phyloP scores from a whole-genome alignment of 1,140 invertebrate genomes.

The Pinna nobilis region DNA sequence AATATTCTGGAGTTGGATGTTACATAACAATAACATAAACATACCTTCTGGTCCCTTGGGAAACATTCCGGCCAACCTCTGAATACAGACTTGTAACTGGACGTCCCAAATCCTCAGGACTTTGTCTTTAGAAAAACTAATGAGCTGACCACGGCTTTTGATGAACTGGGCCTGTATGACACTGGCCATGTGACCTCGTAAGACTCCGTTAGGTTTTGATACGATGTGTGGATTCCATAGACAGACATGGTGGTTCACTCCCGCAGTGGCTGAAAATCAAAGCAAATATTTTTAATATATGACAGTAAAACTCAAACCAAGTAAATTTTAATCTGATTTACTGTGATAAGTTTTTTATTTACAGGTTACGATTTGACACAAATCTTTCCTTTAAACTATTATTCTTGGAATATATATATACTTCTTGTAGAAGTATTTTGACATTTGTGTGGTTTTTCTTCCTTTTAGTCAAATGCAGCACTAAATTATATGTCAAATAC shows the following conservation, averaged over 20 bases:
- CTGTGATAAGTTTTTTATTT: no score
- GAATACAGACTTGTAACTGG: constrained; percentile 74
- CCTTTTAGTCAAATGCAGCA: no score
- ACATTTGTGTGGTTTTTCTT: no score
- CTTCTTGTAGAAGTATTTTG: no score
- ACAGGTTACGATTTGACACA: no score
- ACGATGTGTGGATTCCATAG: constrained; percentile 75
- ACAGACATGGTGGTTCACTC: constrained; percentile 73
- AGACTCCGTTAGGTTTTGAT: constrained; percentile 73
- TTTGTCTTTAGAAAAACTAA: constrained; percentile 75
- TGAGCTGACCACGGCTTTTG: constrained; percentile 67
- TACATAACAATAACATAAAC: background rate
- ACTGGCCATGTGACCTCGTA: constrained; percentile 73
- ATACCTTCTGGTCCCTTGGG: constrained; percentile 74
- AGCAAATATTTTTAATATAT: constrained; percentile 16
- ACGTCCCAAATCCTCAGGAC: constrained; percentile 75
- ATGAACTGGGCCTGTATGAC: constrained; percentile 73
- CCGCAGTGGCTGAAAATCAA: constrained; percentile 70
- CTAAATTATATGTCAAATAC: no score
- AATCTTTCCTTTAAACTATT: no score
- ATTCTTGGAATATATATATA: no score
- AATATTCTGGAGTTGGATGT: background rate
- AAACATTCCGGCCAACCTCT: constrained; percentile 73
- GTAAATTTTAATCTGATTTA: no score
- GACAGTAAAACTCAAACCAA: no score